These are phyloP conservation scores for Orchesella cincta DNA, from an alignment of 1,140 invertebrate species.

Conservation along the genomic window DNA sequence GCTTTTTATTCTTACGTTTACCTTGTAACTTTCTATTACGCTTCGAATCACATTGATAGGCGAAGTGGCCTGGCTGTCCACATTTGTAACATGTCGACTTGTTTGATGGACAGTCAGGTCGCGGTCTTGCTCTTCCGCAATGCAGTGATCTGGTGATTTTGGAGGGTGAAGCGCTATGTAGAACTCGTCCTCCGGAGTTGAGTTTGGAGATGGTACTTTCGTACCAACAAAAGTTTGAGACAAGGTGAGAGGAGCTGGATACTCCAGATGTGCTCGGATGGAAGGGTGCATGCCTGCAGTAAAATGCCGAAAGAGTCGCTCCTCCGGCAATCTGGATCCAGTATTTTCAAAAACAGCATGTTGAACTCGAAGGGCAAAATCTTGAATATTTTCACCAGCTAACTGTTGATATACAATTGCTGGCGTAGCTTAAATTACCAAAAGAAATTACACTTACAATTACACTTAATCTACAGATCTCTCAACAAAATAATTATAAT, in stretches of 20 bases:
- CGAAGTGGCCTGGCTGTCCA: constrained; percentile 5
- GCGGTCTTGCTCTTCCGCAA: not conserved
- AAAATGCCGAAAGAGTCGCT: not conserved
- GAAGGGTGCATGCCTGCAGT: not conserved
- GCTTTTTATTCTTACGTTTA: not conserved
- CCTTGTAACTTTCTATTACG: not conserved
- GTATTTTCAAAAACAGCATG: not conserved
- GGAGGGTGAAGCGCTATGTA: not conserved
- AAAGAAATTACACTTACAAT: no score
- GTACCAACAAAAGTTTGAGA: not conserved
- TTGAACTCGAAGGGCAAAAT: not conserved
- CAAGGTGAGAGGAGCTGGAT: not conserved
- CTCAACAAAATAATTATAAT: no score
- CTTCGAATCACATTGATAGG: not conserved
- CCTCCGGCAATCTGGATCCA: not conserved
- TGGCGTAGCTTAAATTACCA: not conserved
- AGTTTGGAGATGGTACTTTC: not conserved
- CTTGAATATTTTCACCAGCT: not conserved
- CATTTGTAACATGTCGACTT: not conserved
- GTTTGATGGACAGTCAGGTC: constrained; percentile 1
- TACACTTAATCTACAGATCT: no score
- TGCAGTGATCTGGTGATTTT: not conserved
- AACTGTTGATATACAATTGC: not conserved
- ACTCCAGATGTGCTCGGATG: not conserved
- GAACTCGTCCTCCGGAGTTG: not conserved